Evolutionary conservation across 1,140 invertebrate species (phyloP).

Genomic region (Philaenus spumarius): DNA sequence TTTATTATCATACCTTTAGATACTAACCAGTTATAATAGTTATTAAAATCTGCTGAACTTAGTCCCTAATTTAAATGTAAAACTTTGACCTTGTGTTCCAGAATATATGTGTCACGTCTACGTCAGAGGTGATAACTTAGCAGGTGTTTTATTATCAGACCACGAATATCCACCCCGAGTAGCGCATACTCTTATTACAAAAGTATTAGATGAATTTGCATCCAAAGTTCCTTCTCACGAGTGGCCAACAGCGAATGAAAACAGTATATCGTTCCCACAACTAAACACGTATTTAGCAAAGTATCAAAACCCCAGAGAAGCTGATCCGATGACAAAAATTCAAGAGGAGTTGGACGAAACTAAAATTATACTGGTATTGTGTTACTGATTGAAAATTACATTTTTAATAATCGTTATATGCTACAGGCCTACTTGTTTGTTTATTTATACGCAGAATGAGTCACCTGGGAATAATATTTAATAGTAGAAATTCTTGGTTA

Average conservation of each 20-base stretch:
- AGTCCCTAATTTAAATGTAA: no score
- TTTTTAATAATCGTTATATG: no score
- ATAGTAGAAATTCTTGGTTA: no score
- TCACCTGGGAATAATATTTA: no score
- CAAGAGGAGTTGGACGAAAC: constrained; percentile 98
- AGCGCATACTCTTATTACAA: constrained; percentile 90
- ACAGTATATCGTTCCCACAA: constrained; percentile 60
- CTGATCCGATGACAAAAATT: constrained; percentile 94
- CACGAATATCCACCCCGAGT: constrained; percentile 96
- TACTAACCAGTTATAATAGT: no score
- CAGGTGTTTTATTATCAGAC: constrained; percentile 91
- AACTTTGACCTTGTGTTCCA: constrained; percentile 35
- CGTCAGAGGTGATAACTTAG: constrained; percentile 82
- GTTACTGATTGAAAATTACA: no score
- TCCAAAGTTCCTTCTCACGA: constrained; percentile 58
- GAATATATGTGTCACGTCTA: constrained; percentile 98
- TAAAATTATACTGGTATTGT: constrained; percentile 95
- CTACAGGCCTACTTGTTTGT: no score
- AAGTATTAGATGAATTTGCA: constrained; percentile 88
- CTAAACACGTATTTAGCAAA: constrained; percentile 75
- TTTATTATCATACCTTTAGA: no score
- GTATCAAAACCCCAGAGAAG: constrained; percentile 95
- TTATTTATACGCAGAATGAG: no score
- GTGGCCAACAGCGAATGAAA: constrained; percentile 67
- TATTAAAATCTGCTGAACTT: no score